A percentile compares a stretch with the other conserved stretches of the same genome.
Conservation (phyloP, 2,113 vertebrate species). For the Strix aluco region DNA sequence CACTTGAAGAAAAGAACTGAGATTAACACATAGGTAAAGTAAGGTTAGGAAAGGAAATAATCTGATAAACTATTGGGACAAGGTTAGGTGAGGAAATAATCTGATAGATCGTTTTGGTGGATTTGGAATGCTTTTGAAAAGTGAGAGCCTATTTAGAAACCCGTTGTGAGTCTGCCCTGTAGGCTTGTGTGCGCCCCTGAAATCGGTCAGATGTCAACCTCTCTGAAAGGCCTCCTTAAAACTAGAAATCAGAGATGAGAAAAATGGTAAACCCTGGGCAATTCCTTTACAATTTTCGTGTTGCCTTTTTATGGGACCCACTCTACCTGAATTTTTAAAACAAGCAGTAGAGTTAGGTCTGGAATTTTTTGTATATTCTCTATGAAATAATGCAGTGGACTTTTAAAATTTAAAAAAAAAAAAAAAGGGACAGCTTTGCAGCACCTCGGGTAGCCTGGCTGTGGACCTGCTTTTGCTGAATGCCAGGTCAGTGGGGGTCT, state of each 20-base stretch:
- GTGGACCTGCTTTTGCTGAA: neutral
- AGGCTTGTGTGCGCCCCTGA: neutral
- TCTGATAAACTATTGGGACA: neutral
- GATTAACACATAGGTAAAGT: neutral
- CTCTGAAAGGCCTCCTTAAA: neutral
- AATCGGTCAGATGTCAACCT: neutral
- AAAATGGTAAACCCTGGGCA: neutral
- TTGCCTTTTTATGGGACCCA: neutral
- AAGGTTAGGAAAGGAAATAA: neutral
- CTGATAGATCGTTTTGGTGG: neutral
- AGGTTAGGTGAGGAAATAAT: neutral
- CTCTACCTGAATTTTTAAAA: neutral
- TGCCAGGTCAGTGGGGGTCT: neutral
- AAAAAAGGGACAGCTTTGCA: neutral
- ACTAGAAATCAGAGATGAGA: neutral
- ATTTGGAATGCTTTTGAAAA: neutral
- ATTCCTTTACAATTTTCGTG: neutral
- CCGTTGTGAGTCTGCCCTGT: neutral
- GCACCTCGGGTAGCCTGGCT: neutral
- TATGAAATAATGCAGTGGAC: neutral
- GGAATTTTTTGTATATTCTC: neutral
- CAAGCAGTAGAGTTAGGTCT: neutral
- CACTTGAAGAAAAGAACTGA: neutral
- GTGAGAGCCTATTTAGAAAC: neutral
- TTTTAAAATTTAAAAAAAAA: neutral